Evolutionary conservation across 2,888 invertebrate genomes (phyloP).

Genomic region (Eristalis arbustorum): DNA sequence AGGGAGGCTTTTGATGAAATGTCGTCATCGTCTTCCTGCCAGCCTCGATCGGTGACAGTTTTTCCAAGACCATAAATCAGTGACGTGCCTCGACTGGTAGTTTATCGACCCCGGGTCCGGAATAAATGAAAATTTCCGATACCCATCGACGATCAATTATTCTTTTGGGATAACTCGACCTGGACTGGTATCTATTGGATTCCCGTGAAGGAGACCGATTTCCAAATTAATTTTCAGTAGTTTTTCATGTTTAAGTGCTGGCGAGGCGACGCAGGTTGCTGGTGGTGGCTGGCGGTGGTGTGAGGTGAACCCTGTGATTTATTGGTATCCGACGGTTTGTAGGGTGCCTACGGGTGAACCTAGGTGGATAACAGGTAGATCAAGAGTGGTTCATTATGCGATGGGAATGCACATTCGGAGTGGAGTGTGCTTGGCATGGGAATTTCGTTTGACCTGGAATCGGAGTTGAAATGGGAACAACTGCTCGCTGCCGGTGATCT

Average conservation of each 20-base stretch:
- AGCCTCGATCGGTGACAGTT: slow-evolving; percentile 50
- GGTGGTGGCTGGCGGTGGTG: neutral
- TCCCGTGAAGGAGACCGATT: slow-evolving; percentile 57
- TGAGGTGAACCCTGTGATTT: slow-evolving; percentile 51
- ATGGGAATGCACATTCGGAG: neutral
- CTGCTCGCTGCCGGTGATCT: neutral
- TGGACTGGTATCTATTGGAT: slow-evolving; percentile 37
- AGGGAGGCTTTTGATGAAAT: slow-evolving; percentile 45
- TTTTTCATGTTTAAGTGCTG: slow-evolving; percentile 41
- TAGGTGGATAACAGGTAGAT: neutral
- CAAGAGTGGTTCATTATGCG: neutral
- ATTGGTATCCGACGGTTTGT: slow-evolving; percentile 19
- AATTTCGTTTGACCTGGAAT: neutral
- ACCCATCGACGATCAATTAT: slow-evolving; percentile 66
- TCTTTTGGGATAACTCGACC: slow-evolving; percentile 2
- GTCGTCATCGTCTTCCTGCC: slow-evolving; percentile 48
- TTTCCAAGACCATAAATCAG: slow-evolving; percentile 67
- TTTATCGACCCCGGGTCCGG: slow-evolving; percentile 57
- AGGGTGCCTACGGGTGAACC: neutral
- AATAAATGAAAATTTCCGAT: slow-evolving; percentile 49
- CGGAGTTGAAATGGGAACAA: neutral
- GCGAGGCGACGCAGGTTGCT: neutral
- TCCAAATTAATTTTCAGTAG: slow-evolving; percentile 67
- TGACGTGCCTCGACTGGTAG: slow-evolving; percentile 20
- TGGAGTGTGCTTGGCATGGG: slow-evolving; percentile 1